Evolutionary conservation across 2,797 vertebrate species (phyloP).

Genomic region (Gallinago stenura): DNA sequence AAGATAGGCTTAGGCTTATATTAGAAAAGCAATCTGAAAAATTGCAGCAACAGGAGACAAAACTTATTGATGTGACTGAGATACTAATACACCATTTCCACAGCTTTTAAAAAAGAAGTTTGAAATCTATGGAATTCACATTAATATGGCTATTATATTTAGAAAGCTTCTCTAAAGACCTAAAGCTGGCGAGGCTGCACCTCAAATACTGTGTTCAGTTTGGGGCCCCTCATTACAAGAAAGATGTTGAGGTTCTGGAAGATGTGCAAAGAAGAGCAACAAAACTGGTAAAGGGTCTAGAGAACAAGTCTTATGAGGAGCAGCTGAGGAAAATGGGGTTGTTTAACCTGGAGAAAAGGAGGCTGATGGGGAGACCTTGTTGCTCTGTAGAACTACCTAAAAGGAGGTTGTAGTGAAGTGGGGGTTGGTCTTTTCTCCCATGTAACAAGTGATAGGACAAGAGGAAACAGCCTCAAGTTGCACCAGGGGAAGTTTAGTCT

Average conservation of each 20-base stretch:
- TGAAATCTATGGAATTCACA: neutral
- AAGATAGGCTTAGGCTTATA: neutral
- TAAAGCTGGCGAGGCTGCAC: neutral
- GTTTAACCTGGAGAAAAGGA: neutral
- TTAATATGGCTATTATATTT: neutral
- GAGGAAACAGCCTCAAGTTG: neutral
- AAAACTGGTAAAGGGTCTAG: neutral
- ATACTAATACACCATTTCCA: neutral
- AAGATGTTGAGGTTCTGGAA: neutral
- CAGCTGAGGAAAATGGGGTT: rapidly evolving
- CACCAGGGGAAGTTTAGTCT: neutral
- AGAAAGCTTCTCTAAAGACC: neutral
- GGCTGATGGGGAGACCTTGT: no score
- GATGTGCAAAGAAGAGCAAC: rapidly evolving
- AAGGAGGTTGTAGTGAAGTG: rapidly evolving
- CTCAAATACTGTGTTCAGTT: neutral
- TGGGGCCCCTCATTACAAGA: neutral
- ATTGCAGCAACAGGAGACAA: neutral
- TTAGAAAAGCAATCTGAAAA: neutral
- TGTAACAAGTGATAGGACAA: neutral
- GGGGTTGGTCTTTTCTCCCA: rapidly evolving
- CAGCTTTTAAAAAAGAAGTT: neutral
- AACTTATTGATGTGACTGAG: neutral
- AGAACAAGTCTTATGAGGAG: neutral
- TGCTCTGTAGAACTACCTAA: neutral